phyloP scores from a whole-genome alignment of 2,113 vertebrate species.

The Spilogale gracilis region DNA sequence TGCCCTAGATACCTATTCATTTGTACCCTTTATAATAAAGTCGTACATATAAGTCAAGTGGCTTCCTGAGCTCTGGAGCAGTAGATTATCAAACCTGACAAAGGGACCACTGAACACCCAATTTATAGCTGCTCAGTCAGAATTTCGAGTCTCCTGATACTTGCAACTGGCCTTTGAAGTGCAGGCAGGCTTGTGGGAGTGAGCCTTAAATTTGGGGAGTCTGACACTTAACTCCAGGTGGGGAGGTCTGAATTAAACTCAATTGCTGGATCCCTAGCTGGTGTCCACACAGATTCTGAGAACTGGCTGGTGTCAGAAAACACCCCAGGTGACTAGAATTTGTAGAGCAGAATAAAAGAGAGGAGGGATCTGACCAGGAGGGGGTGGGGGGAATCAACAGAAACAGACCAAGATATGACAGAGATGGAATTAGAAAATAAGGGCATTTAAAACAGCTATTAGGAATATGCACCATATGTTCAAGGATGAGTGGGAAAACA shows the following conservation, averaged over 20 bases:
- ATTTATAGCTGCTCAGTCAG: background rate
- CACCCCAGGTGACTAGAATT: background rate
- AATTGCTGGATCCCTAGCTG: background rate
- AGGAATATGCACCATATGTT: background rate
- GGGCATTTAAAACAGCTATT: background rate
- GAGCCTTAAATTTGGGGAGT: background rate
- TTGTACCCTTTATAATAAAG: background rate
- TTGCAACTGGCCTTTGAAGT: background rate
- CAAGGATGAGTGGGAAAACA: background rate
- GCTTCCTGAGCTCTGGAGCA: background rate
- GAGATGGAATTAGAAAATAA: background rate
- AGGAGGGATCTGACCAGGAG: background rate
- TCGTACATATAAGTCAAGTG: background rate
- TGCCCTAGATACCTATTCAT: background rate
- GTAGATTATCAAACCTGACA: background rate
- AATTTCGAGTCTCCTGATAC: background rate
- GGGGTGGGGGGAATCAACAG: background rate
- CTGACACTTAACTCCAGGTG: background rate
- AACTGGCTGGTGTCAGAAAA: background rate
- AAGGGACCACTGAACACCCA: background rate
- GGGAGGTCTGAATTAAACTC: background rate
- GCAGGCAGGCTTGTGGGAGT: background rate
- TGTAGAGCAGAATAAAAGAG: background rate
- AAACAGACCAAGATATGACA: background rate
- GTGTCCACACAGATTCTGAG: background rate